phyloP scores from a whole-genome alignment of 1,140 invertebrate species.

The Drosophila lowei region DNA sequence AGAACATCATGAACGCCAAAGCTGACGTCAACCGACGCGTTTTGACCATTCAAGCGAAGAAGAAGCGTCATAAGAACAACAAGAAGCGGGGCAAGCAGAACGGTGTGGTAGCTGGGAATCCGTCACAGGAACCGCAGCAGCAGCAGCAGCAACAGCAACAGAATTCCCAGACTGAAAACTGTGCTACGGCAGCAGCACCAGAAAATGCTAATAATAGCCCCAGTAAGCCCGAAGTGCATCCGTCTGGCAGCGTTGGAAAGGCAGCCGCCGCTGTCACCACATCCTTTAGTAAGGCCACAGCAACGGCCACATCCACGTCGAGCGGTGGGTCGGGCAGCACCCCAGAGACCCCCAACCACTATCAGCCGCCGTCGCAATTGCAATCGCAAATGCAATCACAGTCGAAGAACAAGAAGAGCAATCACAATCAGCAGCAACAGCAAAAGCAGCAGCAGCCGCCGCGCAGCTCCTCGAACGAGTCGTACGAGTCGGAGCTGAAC shows the following conservation, averaged over 20 bases:
- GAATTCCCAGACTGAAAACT: too few relatives aligned
- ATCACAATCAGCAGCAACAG: slow-evolving; percentile 74
- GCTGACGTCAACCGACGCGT: slow-evolving; percentile 94
- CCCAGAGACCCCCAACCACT: slow-evolving; percentile 82
- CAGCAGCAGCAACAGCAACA: slow-evolving; percentile 15
- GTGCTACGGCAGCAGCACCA: slow-evolving; percentile 26
- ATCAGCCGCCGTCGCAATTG: slow-evolving; percentile 75
- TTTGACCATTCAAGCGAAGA: slow-evolving; percentile 94
- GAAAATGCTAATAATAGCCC: slow-evolving; percentile 80
- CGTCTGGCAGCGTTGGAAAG: slow-evolving; percentile 21
- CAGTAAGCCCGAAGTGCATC: slow-evolving; percentile 40
- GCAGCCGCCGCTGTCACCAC: neutral
- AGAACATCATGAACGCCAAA: slow-evolving; percentile 89
- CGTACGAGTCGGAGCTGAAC: slow-evolving; percentile 89
- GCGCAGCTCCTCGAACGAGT: slow-evolving; percentile 92
- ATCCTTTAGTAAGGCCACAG: slow-evolving; percentile 52
- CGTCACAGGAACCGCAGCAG: slow-evolving; percentile 24
- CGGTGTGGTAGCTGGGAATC: slow-evolving; percentile 51
- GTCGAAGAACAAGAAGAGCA: slow-evolving; percentile 74
- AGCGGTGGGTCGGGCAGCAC: slow-evolving; percentile 60
- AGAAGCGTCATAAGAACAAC: slow-evolving; percentile 92
- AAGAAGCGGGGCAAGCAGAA: slow-evolving; percentile 88
- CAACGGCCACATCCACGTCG: slow-evolving; percentile 52
- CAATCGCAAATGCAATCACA: slow-evolving; percentile 58
- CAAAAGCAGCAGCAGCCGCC: slow-evolving; percentile 83